Evolutionary conservation across 2,797 vertebrate genomes (phyloP).

Genomic region (Notamacropus eugenii): DNA sequence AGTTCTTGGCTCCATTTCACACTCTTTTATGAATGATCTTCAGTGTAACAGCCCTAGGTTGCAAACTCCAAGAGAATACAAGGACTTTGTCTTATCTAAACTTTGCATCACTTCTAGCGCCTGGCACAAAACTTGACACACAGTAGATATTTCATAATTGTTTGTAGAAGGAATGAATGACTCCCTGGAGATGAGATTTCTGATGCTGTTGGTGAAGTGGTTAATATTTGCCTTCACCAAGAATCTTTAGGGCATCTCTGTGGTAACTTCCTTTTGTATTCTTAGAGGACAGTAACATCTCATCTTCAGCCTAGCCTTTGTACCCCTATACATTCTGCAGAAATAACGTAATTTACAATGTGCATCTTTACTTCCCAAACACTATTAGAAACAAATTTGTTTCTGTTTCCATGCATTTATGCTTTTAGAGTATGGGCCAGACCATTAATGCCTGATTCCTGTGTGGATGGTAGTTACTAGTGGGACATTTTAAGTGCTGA

Average conservation of each 20-base stretch:
- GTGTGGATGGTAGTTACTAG: not conserved
- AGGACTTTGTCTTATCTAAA: not conserved
- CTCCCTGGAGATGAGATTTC: not conserved
- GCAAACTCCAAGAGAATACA: not conserved
- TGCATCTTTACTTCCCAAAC: not conserved
- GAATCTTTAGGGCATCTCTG: not conserved
- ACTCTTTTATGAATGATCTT: not conserved
- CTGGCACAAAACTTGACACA: not conserved
- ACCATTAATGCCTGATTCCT: not conserved
- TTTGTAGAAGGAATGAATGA: not conserved
- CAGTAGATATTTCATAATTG: not conserved
- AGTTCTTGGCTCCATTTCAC: not conserved
- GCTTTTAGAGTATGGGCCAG: not conserved
- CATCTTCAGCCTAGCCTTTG: not conserved
- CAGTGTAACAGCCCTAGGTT: not conserved
- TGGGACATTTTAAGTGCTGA: not conserved
- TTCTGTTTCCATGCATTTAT: not conserved
- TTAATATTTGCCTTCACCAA: not conserved
- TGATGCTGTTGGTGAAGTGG: not conserved
- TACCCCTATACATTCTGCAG: not conserved
- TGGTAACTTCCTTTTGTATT: not conserved
- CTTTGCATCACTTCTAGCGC: not conserved
- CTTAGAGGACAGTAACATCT: not conserved
- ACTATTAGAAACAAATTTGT: constrained; percentile 6
- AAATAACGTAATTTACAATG: not conserved